phyloP scores from a whole-genome alignment of 2,113 vertebrate species.

The Myiozetetes cayanensis region DNA sequence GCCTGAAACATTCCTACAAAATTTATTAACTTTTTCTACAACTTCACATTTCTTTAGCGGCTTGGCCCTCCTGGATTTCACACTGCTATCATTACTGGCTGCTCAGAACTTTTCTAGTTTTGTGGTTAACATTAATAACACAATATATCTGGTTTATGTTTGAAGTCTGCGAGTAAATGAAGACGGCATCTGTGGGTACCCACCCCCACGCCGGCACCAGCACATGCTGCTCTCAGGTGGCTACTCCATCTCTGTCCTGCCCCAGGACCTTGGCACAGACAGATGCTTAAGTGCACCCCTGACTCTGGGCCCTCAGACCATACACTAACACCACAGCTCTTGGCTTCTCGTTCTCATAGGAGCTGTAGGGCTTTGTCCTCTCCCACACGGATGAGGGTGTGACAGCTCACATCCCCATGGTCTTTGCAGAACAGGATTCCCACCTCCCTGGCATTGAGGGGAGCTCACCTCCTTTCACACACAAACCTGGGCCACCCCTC shows the following conservation, averaged over 20 bases:
- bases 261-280: not conserved
- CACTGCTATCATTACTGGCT: conserved; percentile 14
- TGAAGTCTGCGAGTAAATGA: not conserved
- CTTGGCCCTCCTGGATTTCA: not conserved
- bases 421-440: not conserved
- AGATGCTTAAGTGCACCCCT: not conserved
- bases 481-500: not conserved
- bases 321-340: accelerated
- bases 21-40: conserved; percentile 36
- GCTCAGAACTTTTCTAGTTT: not conserved
- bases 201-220: not conserved
- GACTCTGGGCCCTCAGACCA: not conserved
- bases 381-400: not conserved
- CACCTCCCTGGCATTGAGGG: accelerated
- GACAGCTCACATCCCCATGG: accelerated
- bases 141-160: conserved; percentile 12
- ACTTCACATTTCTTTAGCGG: not conserved
- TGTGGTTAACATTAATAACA: conserved; percentile 17
- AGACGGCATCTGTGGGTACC: not conserved
- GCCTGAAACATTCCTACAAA: conserved; percentile 14
- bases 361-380: not conserved
- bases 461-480: not conserved
- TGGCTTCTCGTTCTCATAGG: accelerated
- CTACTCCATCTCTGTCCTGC: not conserved
- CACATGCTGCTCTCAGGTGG: not conserved